Conservation (phyloP, 2,113 vertebrate genomes). For the Emydocephalus ijimae region DNA sequence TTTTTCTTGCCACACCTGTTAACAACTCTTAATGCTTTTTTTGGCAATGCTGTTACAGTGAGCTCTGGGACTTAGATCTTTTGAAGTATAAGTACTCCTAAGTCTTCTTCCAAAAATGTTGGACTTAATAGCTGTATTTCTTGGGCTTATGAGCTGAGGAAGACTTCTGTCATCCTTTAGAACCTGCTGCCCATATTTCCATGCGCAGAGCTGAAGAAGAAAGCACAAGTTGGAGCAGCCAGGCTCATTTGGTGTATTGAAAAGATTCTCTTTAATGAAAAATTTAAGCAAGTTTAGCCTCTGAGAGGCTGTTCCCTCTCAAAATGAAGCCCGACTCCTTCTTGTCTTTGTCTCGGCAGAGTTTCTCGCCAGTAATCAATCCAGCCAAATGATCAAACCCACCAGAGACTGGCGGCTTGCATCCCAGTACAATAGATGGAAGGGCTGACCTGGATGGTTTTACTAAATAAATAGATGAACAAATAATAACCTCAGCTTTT, state of each 20-base stretch:
- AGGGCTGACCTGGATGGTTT: background rate
- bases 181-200: background rate
- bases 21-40: too few relatives aligned
- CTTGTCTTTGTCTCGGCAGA: constrained; percentile 39
- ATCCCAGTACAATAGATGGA: background rate
- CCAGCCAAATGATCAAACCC: background rate
- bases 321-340: constrained; percentile 35
- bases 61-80: too few relatives aligned
- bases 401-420: constrained; percentile 22
- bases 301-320: constrained; percentile 38
- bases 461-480: constrained; percentile 46
- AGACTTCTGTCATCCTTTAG: background rate
- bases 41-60: too few relatives aligned
- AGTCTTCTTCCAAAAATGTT: background rate
- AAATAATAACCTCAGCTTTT: constrained; percentile 11
- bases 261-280: constrained; percentile 68
- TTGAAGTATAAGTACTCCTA: too few relatives aligned
- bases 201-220: background rate
- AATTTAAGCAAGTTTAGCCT: constrained; percentile 57
- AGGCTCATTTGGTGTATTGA: constrained; percentile 46
- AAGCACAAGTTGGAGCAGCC: background rate
- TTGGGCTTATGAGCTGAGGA: background rate
- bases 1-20: too few relatives aligned
- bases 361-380: constrained; percentile 42
- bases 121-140: background rate